phyloP scores from a whole-genome alignment of 2,888 invertebrate species.

The Caenorhabditis afra region DNA sequence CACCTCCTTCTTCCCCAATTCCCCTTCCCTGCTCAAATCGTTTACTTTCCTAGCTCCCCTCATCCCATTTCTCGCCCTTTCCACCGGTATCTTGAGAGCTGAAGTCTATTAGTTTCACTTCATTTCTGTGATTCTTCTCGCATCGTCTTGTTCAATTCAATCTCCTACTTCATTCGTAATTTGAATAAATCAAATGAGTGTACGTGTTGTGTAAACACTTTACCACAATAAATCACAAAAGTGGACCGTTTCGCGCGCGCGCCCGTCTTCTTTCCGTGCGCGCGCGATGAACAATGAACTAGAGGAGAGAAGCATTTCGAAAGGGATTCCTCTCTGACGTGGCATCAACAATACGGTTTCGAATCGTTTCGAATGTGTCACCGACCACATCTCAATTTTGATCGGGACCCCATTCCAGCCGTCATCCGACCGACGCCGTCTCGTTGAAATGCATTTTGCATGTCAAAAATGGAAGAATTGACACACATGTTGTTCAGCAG shows the following conservation, averaged over 20 bases:
- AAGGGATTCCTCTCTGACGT: not conserved
- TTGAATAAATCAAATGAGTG: conserved; percentile 55
- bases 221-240: conserved; percentile 64
- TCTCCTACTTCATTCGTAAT: conserved; percentile 22
- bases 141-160: conserved; percentile 5
- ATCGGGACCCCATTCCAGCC: conserved; percentile 16
- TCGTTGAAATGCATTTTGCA: conserved; percentile 34
- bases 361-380: not conserved
- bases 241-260: conserved; percentile 57
- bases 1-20: conserved; percentile 6
- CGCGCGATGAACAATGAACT: conserved; percentile 13
- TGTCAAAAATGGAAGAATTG: conserved; percentile 39
- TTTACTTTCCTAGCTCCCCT: not conserved
- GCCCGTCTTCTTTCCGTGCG: conserved; percentile 12
- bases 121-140: conserved; percentile 35
- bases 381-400: conserved; percentile 16
- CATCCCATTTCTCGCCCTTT: not conserved
- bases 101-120: conserved; percentile 3
- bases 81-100: conserved; percentile 32
- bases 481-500: conserved; percentile 30
- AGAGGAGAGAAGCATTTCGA: conserved; percentile 11
- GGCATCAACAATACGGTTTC: no score
- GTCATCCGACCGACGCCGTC: not conserved
- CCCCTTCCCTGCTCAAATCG: conserved; percentile 3
- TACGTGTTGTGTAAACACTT: conserved; percentile 63